Percentiles rank a stretch among this genome's conserved stretches.
Conservation (phyloP, 2,113 vertebrate species). For the Eulemur macaco region DNA sequence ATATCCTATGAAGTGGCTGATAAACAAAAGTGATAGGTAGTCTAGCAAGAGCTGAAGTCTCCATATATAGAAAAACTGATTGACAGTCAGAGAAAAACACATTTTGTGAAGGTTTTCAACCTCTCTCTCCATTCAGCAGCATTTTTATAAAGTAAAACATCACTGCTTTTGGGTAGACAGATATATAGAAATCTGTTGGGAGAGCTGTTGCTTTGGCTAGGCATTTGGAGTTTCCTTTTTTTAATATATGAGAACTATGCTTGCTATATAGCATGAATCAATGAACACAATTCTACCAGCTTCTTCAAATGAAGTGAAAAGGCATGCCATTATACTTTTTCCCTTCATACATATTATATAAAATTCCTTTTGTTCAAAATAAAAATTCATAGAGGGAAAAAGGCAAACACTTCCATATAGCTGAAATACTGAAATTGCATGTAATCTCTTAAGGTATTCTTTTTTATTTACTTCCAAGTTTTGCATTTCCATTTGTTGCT, state of each 20-base stretch:
- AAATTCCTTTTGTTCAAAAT: not conserved
- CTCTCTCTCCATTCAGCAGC: not conserved
- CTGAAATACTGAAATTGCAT: conserved; percentile 39
- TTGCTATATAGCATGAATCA: not conserved
- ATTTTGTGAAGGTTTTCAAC: not conserved
- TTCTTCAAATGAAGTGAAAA: conserved; percentile 38
- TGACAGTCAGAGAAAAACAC: not conserved
- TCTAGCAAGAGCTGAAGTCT: not conserved
- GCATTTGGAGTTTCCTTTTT: conserved; percentile 18
- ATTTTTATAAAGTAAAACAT: conserved; percentile 28
- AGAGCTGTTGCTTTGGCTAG: not conserved
- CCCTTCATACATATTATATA: not conserved
- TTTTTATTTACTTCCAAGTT: conserved; percentile 29
- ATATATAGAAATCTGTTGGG: not conserved
- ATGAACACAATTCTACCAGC: not conserved
- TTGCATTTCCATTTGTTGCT: conserved; percentile 35
- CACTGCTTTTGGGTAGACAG: not conserved
- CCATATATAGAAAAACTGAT: not conserved
- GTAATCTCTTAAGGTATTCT: not conserved
- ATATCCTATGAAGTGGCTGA: not conserved
- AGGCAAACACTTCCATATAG: not conserved
- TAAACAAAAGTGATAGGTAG: not conserved
- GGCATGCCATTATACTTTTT: not conserved
- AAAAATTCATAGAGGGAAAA: not conserved
- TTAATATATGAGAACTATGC: not conserved